These are phyloP conservation scores for Sebastes diploproa DNA, from an alignment of 2,797 vertebrate genomes.

Conservation along the genomic window DNA sequence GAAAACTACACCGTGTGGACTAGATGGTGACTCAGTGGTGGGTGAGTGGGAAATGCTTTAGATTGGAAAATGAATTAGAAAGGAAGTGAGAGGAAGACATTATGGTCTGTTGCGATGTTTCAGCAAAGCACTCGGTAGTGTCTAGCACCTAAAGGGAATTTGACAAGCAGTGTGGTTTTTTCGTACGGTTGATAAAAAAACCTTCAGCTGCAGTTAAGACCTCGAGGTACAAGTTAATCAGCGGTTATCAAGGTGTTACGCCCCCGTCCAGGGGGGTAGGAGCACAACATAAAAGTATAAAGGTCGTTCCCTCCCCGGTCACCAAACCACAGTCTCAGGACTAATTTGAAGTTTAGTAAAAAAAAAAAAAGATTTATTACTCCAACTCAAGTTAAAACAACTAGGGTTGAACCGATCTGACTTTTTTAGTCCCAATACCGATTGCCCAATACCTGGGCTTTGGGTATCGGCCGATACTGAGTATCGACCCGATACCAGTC, in stretches of 20 bases:
- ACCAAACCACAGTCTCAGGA: no score
- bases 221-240: conserved; percentile 51
- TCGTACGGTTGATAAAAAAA: conserved; percentile 26
- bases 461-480: no score
- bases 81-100: conserved; percentile 48
- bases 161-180: conserved; percentile 44
- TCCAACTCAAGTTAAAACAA: no score
- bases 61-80: conserved; percentile 65
- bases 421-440: no score
- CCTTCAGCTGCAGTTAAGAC: conserved; percentile 31
- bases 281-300: no score
- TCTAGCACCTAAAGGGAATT: conserved; percentile 40
- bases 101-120: conserved; percentile 51
- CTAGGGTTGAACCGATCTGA: no score
- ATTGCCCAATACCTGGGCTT: no score
- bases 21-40: conserved; percentile 57
- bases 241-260: conserved; percentile 24
- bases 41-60: conserved; percentile 65
- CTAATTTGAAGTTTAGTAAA: no score
- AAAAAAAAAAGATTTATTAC: no score
- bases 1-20: conserved; percentile 67
- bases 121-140: conserved; percentile 38
- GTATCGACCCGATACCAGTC: no score
- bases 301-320: no score
- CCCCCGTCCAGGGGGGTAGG: no score